These are phyloP conservation scores for Sebastolobus altivelis DNA, from an alignment of 2,797 vertebrate species.

Conservation along the genomic window DNA sequence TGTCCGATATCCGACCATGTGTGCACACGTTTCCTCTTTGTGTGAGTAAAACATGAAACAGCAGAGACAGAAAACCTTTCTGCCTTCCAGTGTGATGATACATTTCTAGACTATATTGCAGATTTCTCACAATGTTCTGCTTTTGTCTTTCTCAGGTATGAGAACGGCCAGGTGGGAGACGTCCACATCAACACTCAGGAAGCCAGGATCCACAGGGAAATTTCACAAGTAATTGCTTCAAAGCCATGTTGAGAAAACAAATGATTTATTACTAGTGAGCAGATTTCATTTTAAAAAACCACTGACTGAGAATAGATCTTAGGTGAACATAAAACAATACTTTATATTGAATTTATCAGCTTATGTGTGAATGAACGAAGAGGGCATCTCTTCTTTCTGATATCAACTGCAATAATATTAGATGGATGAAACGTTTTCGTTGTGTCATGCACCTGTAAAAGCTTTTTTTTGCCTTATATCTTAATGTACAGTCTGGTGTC, in stretches of 20 bases:
- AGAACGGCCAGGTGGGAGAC: slow-evolving; percentile 96
- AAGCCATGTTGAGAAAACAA: slow-evolving; percentile 64
- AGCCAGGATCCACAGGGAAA: slow-evolving; percentile 92
- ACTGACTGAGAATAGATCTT: background rate
- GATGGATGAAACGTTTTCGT: slow-evolving; percentile 6
- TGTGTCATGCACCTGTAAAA: background rate
- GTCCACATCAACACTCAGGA: slow-evolving; percentile 97
- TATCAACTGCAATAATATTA: background rate
- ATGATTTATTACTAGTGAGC: background rate
- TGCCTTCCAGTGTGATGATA: background rate
- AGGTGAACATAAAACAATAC: background rate
- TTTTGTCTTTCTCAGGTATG: slow-evolving; percentile 87
- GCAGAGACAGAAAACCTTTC: background rate
- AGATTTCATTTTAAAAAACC: background rate
- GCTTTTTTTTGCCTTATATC: slow-evolving; percentile 28
- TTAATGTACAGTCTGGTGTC: slow-evolving; percentile 7
- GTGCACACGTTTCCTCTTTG: slow-evolving; percentile 97
- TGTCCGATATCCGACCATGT: slow-evolving; percentile 94
- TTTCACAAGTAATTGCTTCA: slow-evolving; percentile 92
- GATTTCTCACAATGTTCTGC: background rate
- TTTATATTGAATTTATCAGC: background rate
- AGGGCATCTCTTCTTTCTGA: background rate
- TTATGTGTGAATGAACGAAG: background rate
- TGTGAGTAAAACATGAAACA: slow-evolving; percentile 86
- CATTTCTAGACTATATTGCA: background rate